Evolutionary conservation across 2,888 invertebrate genomes (phyloP), one percentile per base, ranked within the genome.

Genomic region (Notocelia uddmanniana): DNA sequence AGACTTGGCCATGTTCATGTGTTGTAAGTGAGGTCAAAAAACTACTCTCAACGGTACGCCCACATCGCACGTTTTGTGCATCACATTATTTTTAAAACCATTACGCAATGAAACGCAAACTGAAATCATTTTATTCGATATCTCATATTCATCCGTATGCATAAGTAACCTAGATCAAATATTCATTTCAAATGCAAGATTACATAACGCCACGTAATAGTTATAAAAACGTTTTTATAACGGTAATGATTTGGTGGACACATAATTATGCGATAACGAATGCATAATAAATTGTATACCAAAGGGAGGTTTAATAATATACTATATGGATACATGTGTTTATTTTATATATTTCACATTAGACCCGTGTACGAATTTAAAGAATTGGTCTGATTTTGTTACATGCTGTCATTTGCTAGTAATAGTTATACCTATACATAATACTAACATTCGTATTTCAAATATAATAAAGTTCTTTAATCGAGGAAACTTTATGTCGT

Each of bases 101-200:
- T 63, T 50, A 52, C 15, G 50, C 50, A 63, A 63, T 52, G 34
- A 8, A 8, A 62, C 50, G 19, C 31, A 52, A 63, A 52, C 63
- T 34, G 50, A 31, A 63, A 63, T 63, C 19, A 34, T 34, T 52
- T 8, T 18, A 15, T 21, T 18, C 10, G 18, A 59, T n/a, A 52
- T 66, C 41, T 52, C 66, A 41, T 41, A 66, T 54, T 70, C 21
- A 66, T 41, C 11, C 37, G 57, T 19, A 52, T 45, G 58, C 58
- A 64, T 64, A 66, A 66, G 66, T 64, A 70, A 70, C 70, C 52
- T 66, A 59, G 66, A 41, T 66, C 52, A 68, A 59, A 68, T 52
- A 37, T 19, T 19, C 62, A 19, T 31, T 11, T 26, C 19, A 21
- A 48, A 50, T 13, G n/a, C 37, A 15, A 37, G 31, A 52, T 70